Percentiles rank a stretch among this genome's conserved stretches.
Evolutionary conservation across 1,140 invertebrate species (phyloP).

Genomic region (Zeugodacus cucurbitae): DNA sequence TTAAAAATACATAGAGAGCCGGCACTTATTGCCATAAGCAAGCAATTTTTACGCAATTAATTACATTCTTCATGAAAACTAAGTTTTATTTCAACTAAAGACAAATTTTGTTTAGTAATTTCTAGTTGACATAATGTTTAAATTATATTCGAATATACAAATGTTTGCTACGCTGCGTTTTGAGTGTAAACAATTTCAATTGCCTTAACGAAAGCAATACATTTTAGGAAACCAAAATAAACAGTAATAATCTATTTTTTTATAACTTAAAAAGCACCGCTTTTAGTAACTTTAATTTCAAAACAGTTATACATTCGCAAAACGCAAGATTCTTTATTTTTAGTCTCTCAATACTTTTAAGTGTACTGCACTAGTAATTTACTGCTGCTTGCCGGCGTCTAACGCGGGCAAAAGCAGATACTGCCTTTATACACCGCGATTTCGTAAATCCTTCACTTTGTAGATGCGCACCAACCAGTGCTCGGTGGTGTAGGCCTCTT

Average conservation of each 20-base stretch:
- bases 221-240: background rate
- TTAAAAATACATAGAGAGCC: background rate
- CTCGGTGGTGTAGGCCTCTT: constrained; percentile 95
- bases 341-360: background rate
- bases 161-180: background rate
- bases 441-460: constrained; percentile 91
- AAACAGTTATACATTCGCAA: background rate
- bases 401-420: background rate
- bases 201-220: background rate
- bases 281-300: constrained; percentile 30
- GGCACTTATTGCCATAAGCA: background rate
- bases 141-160: background rate
- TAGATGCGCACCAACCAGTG: constrained; percentile 97
- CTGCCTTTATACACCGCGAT: constrained; percentile 75
- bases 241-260: background rate
- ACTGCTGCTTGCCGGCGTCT: background rate
- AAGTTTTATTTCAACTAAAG: background rate
- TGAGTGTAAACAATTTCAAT: too few species aligned
- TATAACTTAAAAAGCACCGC: background rate
- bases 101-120: background rate
- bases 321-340: background rate
- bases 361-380: background rate
- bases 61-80: background rate
- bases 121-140: background rate
- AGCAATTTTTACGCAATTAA: background rate